phyloP scores from a whole-genome alignment of 2,113 vertebrate genomes.

The Hirundichthys speculiger region DNA sequence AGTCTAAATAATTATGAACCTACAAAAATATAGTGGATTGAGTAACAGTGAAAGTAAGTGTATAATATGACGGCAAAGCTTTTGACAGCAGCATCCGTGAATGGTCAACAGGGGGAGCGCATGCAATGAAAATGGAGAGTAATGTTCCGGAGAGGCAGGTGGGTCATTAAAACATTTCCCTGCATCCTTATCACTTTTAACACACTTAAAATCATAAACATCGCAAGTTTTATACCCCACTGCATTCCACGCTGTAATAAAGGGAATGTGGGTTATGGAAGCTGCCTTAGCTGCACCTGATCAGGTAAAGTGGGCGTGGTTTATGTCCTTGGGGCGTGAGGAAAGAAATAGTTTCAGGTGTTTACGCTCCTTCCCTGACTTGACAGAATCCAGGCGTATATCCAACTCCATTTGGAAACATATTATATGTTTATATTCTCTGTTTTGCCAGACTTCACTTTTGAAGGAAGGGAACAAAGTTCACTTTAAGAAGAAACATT shows the following conservation, averaged over 20 bases:
- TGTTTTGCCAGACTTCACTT: not conserved
- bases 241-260: too few species aligned
- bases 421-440: not conserved
- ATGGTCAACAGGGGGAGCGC: slow-evolving; percentile 46
- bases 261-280: too few species aligned
- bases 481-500: not conserved
- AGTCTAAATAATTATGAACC: too few species aligned
- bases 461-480: not conserved
- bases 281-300: not conserved
- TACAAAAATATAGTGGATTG: too few species aligned
- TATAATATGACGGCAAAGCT: not conserved
- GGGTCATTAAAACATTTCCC: too few species aligned
- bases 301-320: slow-evolving; percentile 58
- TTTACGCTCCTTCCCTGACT: not conserved
- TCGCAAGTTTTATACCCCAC: too few species aligned
- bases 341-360: slow-evolving; percentile 29
- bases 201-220: too few species aligned
- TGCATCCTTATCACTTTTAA: too few species aligned
- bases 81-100: slow-evolving; percentile 14
- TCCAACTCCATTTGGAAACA: not conserved
- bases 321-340: slow-evolving; percentile 25
- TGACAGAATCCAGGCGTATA: not conserved
- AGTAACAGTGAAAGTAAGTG: not conserved
- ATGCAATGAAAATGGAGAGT: slow-evolving; percentile 3
- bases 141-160: too few species aligned